A percentile compares a stretch with the other conserved stretches of the same genome.
Conservation (phyloP, 1,140 invertebrate genomes). For the Aphelinus certus region DNA sequence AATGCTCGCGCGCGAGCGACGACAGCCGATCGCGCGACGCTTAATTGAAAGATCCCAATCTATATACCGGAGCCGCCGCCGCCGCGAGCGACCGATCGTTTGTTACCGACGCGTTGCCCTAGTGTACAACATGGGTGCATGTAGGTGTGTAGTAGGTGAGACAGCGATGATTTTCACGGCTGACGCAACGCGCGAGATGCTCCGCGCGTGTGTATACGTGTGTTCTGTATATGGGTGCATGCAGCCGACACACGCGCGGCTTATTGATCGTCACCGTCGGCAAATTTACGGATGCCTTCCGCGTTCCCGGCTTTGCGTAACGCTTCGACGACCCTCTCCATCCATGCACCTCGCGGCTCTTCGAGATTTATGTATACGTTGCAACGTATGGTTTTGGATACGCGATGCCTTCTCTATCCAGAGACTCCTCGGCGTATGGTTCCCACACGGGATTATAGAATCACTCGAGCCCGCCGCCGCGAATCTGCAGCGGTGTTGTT, state of each 20-base stretch:
- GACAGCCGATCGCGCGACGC: background rate
- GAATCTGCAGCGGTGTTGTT: no score
- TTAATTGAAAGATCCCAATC: conserved; percentile 42
- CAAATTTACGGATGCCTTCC: background rate
- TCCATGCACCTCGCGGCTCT: no score
- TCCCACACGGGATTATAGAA: background rate
- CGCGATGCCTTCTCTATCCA: no score
- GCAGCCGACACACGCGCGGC: background rate
- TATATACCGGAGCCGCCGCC: background rate
- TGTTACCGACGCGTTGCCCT: no score
- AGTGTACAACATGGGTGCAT: no score
- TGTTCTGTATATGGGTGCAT: background rate
- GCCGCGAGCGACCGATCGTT: background rate
- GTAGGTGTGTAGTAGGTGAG: no score
- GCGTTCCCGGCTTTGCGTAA: background rate
- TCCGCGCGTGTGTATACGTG: background rate
- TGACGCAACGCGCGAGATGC: conserved; percentile 3
- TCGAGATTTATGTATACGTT: no score
- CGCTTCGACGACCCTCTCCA: no score
- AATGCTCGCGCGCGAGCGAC: background rate
- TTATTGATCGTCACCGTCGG: conserved; percentile 22
- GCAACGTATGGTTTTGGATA: no score
- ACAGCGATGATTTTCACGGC: background rate
- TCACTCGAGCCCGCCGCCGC: background rate
- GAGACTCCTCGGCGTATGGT: background rate